Percentiles rank a stretch among this genome's conserved stretches.
These are phyloP conservation scores for Thrips palmi DNA, from an alignment of 1,140 invertebrate genomes.

Conservation along the genomic window DNA sequence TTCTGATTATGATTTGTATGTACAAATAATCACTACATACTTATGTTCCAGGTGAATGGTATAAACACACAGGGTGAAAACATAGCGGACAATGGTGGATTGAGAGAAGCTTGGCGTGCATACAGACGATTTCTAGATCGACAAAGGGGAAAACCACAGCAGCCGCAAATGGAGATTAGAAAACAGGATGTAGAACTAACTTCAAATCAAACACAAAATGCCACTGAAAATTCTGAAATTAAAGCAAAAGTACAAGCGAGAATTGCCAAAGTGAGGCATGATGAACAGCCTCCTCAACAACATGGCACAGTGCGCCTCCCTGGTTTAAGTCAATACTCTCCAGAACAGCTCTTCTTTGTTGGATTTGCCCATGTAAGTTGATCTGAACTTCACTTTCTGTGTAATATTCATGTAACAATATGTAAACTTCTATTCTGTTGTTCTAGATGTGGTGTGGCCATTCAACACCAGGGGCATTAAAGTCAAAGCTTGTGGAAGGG, in stretches of 20 bases:
- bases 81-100: constrained; percentile 72
- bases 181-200: too few species aligned
- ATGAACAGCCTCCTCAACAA: constrained; percentile 21
- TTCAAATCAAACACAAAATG: too few species aligned
- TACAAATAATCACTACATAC: constrained; percentile 4
- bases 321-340: constrained; percentile 49
- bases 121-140: too few species aligned
- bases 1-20: too few species aligned
- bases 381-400: background rate
- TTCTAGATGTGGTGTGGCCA: constrained; percentile 55
- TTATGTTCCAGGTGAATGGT: constrained; percentile 54
- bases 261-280: constrained; percentile 31
- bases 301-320: constrained; percentile 32
- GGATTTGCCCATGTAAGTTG: constrained; percentile 57
- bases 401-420: too few species aligned
- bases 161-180: too few species aligned
- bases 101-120: constrained; percentile 56
- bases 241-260: too few species aligned
- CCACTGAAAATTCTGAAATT: too few species aligned
- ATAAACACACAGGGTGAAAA: constrained; percentile 68
- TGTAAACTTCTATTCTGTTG: too few species aligned
- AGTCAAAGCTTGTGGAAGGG: constrained; percentile 43
- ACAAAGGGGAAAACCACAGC: constrained; percentile 35
- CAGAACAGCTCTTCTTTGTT: constrained; percentile 76
- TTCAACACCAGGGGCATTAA: constrained; percentile 33